Percentiles rank a stretch among this genome's conserved stretches.
Evolutionary conservation across 1,140 invertebrate species (phyloP).

Genomic region (Acromyrmex echinatior): DNA sequence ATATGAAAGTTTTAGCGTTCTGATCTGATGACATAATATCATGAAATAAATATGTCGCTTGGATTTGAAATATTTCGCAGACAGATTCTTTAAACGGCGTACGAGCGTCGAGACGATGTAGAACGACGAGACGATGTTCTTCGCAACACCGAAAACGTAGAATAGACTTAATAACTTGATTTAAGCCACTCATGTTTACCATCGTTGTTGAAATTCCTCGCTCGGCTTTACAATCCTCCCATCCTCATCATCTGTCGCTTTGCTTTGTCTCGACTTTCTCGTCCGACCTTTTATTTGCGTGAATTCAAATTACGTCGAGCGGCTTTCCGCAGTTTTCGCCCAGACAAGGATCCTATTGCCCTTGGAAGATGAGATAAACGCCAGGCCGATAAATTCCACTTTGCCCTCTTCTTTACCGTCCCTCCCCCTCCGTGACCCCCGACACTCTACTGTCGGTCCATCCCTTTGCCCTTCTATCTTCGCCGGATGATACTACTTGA

Average conservation of each 20-base stretch:
- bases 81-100: neutral
- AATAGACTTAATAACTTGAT: constrained; percentile 51
- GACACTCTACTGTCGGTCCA: neutral
- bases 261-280: constrained; percentile 38
- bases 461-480: constrained; percentile 11
- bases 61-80: neutral
- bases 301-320: constrained; percentile 65
- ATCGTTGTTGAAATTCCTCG: constrained; percentile 33
- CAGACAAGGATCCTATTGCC: constrained; percentile 50
- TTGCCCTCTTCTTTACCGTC: constrained; percentile 46
- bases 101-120: neutral
- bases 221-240: neutral
- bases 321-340: constrained; percentile 52
- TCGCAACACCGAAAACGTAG: neutral
- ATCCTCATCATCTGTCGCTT: neutral
- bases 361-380: constrained; percentile 64
- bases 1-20: constrained; percentile 6
- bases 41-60: neutral
- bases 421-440: neutral
- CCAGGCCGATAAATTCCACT: constrained; percentile 65
- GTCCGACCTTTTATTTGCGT: constrained; percentile 58
- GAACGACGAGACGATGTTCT: constrained; percentile 1
- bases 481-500: constrained; percentile 54
- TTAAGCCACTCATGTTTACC: constrained; percentile 39
- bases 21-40: neutral